These are phyloP conservation scores for Lagocephalus sceleratus DNA, from an alignment of 2,797 vertebrate genomes.

Conservation along the genomic window DNA sequence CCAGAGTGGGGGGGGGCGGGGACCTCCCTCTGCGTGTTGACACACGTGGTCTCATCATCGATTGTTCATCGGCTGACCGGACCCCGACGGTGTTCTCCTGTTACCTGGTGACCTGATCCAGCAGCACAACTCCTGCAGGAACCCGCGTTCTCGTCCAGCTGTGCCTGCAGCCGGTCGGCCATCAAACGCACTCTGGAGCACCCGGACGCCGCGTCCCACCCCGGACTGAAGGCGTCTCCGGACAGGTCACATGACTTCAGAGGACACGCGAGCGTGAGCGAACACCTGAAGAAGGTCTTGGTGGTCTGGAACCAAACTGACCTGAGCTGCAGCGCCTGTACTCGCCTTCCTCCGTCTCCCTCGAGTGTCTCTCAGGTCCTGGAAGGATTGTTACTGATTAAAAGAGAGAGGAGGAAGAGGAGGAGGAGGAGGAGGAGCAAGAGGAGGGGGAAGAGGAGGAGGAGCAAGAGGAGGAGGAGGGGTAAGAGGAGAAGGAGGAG, in stretches of 20 bases:
- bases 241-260: conserved; percentile 62
- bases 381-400: neutral
- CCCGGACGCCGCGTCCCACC: conserved; percentile 64
- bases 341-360: conserved; percentile 17
- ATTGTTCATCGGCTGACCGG: neutral
- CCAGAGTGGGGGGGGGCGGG: conserved; percentile 49
- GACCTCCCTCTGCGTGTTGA: conserved; percentile 56
- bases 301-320: neutral
- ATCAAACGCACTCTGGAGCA: conserved; percentile 88
- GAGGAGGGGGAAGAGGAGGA: too few relatives aligned
- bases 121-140: conserved; percentile 30
- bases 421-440: conserved; percentile 85
- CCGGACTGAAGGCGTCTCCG: conserved; percentile 61
- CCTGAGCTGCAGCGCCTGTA: conserved; percentile 2
- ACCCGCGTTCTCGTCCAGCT: conserved; percentile 81
- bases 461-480: conserved; percentile 81
- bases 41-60: neutral
- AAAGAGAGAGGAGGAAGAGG: neutral
- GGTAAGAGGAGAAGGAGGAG: too few relatives aligned
- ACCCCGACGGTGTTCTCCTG: neutral
- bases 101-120: conserved; percentile 55
- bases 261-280: neutral
- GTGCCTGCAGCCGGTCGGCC: conserved; percentile 89
- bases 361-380: conserved; percentile 14
- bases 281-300: neutral